Evolutionary conservation across 1,140 invertebrate species (phyloP).

Genomic region (Hypothenemus hampei): DNA sequence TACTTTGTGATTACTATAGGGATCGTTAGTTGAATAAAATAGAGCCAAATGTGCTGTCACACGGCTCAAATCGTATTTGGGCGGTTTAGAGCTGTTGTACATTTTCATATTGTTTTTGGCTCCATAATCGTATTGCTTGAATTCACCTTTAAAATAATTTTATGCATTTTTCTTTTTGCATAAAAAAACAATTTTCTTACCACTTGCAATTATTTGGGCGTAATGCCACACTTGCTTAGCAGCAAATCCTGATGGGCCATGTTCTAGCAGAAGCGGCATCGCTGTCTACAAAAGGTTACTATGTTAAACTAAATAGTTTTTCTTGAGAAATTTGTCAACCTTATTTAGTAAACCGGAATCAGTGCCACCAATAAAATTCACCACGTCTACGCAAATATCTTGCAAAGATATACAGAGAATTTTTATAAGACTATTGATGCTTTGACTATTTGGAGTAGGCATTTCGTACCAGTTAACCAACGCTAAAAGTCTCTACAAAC

Average conservation of each 20-base stretch:
- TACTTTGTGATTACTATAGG: constrained; percentile 9
- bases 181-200: too few relatives aligned
- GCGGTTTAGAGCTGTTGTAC: constrained; percentile 22
- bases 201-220: constrained; percentile 47
- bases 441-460: constrained; percentile 7
- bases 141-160: constrained; percentile 39
- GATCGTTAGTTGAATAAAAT: constrained; percentile 21
- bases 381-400: constrained; percentile 6
- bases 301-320: neutral
- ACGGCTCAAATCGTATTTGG: constrained; percentile 25
- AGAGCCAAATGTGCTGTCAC: constrained; percentile 20
- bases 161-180: too few relatives aligned
- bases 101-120: constrained; percentile 28
- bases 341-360: constrained; percentile 10
- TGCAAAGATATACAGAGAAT: constrained; percentile 8
- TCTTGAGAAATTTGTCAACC: neutral
- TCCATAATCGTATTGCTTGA: constrained; percentile 56
- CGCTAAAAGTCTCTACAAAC: constrained; percentile 2
- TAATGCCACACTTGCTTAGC: constrained; percentile 67
- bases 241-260: neutral
- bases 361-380: constrained; percentile 5
- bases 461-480: constrained; percentile 20
- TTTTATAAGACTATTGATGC: neutral
- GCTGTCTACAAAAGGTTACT: constrained; percentile 52
- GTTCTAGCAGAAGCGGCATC: constrained; percentile 72